Evolutionary conservation across 1,140 invertebrate genomes (phyloP).

Genomic region (Aphis craccivora): DNA sequence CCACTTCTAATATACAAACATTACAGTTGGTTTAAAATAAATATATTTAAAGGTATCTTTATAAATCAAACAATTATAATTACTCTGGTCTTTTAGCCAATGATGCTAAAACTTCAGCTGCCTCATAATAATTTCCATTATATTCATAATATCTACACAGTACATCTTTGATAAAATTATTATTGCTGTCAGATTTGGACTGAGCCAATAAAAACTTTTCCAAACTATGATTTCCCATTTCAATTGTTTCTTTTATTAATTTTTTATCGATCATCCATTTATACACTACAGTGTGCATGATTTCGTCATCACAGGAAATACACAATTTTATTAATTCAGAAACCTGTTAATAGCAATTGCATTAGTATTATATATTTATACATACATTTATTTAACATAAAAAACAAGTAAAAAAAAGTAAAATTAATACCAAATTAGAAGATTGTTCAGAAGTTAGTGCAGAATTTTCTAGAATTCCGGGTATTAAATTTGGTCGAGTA

Average conservation of each 20-base stretch:
- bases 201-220: slow-evolving; percentile 61
- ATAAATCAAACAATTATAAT: slow-evolving; percentile 65
- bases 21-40: background rate
- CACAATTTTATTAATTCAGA: slow-evolving; percentile 59
- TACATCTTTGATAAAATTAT: slow-evolving; percentile 77
- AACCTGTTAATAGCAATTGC: background rate
- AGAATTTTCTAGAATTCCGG: slow-evolving; percentile 32
- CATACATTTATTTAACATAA: background rate
- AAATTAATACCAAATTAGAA: slow-evolving; percentile 50
- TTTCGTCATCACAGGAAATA: slow-evolving; percentile 72
- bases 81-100: slow-evolving; percentile 84
- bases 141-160: slow-evolving; percentile 97
- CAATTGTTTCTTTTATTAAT: slow-evolving; percentile 78
- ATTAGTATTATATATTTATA: background rate
- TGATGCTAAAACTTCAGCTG: slow-evolving; percentile 89
- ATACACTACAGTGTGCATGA: slow-evolving; percentile 89
- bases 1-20: slow-evolving; percentile 16
- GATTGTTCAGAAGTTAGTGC: slow-evolving; percentile 14
- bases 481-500: slow-evolving; percentile 39
- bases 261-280: slow-evolving; percentile 89
- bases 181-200: slow-evolving; percentile 59
- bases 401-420: background rate
- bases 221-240: slow-evolving; percentile 80
- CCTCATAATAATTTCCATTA: slow-evolving; percentile 87
- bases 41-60: background rate